Evolutionary conservation across 1,140 invertebrate genomes (phyloP).

Genomic region (Zaprionus capensis): DNA sequence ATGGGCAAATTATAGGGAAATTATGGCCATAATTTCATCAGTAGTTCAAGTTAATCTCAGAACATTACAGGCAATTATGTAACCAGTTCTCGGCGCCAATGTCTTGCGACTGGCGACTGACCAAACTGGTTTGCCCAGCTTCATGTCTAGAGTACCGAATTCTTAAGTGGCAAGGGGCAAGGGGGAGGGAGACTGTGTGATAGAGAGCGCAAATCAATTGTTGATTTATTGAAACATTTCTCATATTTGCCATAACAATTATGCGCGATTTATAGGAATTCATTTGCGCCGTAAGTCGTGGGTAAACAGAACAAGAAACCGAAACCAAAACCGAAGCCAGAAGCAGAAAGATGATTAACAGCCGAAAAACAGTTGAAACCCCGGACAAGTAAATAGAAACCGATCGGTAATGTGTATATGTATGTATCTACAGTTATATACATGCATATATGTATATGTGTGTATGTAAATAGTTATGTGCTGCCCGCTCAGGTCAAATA

Average conservation of each 20-base stretch:
- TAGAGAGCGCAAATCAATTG: neutral
- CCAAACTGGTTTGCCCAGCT: neutral
- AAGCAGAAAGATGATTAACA: neutral
- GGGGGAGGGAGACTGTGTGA: neutral
- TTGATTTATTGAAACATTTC: slow-evolving; percentile 9
- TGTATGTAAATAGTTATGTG: neutral
- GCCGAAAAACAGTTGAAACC: neutral
- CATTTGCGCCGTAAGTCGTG: neutral
- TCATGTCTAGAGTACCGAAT: neutral
- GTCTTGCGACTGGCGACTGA: neutral
- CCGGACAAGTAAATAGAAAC: neutral
- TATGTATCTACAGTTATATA: neutral
- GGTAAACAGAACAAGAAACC: slow-evolving; percentile 3
- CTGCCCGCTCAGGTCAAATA: slow-evolving; percentile 16
- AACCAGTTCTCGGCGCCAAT: neutral
- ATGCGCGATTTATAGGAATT: slow-evolving; percentile 13
- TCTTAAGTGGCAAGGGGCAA: neutral
- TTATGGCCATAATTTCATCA: neutral
- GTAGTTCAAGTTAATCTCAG: neutral
- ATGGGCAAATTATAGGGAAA: neutral
- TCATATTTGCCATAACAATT: slow-evolving; percentile 10
- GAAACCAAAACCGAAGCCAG: neutral
- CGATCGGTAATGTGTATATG: neutral
- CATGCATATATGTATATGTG: neutral
- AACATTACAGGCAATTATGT: slow-evolving; percentile 1